Evolutionary conservation across 2,113 vertebrate genomes (phyloP).

Genomic region (Nibea coibor): DNA sequence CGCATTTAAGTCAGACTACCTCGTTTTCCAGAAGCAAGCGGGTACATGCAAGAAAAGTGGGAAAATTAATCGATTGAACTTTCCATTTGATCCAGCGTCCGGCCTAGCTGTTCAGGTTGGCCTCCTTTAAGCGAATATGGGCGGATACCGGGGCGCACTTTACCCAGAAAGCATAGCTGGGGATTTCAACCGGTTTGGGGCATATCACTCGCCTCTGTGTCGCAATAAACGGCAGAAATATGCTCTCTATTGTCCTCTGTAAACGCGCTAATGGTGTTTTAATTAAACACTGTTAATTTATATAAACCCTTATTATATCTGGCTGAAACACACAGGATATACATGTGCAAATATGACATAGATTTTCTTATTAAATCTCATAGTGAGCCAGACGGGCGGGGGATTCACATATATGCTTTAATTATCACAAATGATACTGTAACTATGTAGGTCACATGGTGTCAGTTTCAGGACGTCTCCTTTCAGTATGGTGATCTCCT

Average conservation of each 20-base stretch:
- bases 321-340: too few species aligned
- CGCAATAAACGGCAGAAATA: conserved; percentile 27
- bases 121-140: conserved; percentile 83
- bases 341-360: neutral
- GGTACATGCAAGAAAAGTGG: conserved; percentile 50
- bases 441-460: conserved; percentile 42
- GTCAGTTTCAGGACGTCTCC: conserved; percentile 37
- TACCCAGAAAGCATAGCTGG: conserved; percentile 83
- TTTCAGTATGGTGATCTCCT: neutral
- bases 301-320: too few species aligned
- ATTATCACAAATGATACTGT: neutral
- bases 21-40: conserved; percentile 38
- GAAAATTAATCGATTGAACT: conserved; percentile 81
- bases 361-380: neutral
- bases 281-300: neutral
- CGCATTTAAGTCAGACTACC: conserved; percentile 61
- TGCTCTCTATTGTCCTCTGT: neutral
- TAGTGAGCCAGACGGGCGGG: rapidly evolving
- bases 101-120: conserved; percentile 81
- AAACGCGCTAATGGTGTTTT: neutral
- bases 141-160: conserved; percentile 85
- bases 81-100: conserved; percentile 78
- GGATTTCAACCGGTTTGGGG: conserved; percentile 70
- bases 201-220: conserved; percentile 35
- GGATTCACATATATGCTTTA: neutral